phyloP scores from a whole-genome alignment of 2,113 vertebrate species.

The Ursus arctos region DNA sequence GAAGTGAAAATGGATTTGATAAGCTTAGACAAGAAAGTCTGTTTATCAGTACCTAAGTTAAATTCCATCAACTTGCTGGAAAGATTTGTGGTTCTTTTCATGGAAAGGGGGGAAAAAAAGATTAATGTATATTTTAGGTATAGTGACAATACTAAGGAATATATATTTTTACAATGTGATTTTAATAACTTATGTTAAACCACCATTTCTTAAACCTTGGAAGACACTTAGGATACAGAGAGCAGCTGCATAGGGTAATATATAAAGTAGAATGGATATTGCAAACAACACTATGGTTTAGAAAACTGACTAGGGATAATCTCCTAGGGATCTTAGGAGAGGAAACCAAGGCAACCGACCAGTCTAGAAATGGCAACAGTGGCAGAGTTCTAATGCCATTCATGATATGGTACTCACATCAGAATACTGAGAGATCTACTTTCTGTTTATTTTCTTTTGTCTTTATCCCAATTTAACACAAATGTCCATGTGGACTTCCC shows the following conservation, averaged over 20 bases:
- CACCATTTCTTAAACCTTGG: conserved; percentile 56
- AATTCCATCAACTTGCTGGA: conserved; percentile 98
- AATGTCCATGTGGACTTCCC: neutral
- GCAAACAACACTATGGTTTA: conserved; percentile 18
- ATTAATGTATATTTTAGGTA: conserved; percentile 71
- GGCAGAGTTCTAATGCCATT: neutral
- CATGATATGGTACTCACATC: neutral
- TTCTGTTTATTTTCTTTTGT: neutral
- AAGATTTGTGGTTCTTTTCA: conserved; percentile 94
- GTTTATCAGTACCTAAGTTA: conserved; percentile 99
- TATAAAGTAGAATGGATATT: neutral
- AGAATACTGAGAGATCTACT: neutral
- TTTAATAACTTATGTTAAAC: conserved; percentile 61
- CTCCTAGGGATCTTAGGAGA: neutral
- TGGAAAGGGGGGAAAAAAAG: conserved; percentile 81
- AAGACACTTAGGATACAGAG: neutral
- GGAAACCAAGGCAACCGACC: neutral
- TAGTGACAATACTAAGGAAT: conserved; percentile 60
- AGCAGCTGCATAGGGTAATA: neutral
- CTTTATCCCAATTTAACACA: neutral
- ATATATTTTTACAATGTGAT: conserved; percentile 43
- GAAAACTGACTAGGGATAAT: conserved; percentile 12
- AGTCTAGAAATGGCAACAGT: neutral
- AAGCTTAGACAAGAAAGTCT: conserved; percentile 99
- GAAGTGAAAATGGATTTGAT: conserved; percentile 99